These are phyloP conservation scores for Donacobius atricapilla DNA, from an alignment of 2,113 vertebrate species.

Conservation along the genomic window DNA sequence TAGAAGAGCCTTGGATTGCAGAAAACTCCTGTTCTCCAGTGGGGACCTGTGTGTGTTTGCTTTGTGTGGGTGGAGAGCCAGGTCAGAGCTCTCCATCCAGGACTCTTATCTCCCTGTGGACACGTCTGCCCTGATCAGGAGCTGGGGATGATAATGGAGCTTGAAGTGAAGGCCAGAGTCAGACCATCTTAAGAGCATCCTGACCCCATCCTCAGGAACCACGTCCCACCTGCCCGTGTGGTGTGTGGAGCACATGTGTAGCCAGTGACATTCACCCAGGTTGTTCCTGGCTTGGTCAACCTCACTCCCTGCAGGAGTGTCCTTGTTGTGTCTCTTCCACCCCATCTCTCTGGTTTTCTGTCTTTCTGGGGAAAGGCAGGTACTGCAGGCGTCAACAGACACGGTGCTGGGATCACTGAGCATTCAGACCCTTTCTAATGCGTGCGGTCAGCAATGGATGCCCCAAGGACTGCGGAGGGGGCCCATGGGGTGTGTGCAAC, in stretches of 20 bases:
- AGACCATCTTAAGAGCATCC: not conserved
- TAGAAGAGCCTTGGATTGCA: not conserved
- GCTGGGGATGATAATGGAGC: not conserved
- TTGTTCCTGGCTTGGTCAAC: not conserved
- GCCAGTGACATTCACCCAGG: accelerated
- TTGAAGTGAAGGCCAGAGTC: not conserved
- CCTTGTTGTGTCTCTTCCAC: not conserved
- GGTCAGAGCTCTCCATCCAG: not conserved
- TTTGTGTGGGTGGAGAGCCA: not conserved
- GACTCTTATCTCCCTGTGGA: not conserved
- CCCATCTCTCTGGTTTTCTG: not conserved
- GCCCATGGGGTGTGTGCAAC: accelerated
- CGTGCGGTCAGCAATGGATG: not conserved
- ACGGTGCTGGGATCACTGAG: accelerated
- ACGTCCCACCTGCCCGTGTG: accelerated
- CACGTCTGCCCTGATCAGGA: not conserved
- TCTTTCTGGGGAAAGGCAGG: not conserved
- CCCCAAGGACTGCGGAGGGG: not conserved
- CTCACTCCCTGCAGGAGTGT: not conserved
- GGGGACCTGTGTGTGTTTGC: not conserved
- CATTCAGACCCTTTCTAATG: not conserved
- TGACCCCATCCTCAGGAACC: not conserved
- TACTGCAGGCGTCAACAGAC: not conserved
- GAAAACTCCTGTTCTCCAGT: accelerated
- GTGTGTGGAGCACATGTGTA: not conserved